Percentiles rank a stretch among this genome's conserved stretches.
Evolutionary conservation across 2,888 invertebrate genomes (phyloP).

Genomic region (Synanthedon vespiformis): DNA sequence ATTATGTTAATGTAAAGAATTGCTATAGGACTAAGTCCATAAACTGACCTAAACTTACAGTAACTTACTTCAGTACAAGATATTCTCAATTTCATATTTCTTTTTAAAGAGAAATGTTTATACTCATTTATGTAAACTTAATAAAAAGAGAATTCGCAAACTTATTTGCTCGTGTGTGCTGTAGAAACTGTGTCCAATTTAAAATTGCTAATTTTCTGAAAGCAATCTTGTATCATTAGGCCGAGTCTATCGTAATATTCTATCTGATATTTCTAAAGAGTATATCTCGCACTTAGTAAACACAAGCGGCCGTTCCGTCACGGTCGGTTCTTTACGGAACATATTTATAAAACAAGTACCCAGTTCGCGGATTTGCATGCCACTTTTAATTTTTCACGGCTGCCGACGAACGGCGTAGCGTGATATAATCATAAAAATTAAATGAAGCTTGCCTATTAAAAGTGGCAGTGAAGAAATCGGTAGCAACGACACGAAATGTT

Average conservation of each 20-base stretch:
- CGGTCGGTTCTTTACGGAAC: slow-evolving; percentile 12
- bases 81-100: too few species aligned
- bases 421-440: background rate
- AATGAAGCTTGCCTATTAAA: background rate
- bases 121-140: background rate
- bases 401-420: background rate
- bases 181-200: background rate
- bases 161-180: background rate
- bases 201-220: background rate
- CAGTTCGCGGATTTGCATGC: background rate
- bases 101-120: too few species aligned
- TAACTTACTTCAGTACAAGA: too few species aligned
- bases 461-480: background rate
- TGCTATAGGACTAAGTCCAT: too few species aligned
- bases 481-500: background rate
- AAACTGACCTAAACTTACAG: too few species aligned
- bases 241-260: background rate
- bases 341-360: slow-evolving; percentile 12
- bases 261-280: background rate
- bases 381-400: background rate
- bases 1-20: too few species aligned
- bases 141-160: too few species aligned
- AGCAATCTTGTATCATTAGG: background rate
- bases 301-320: slow-evolving; percentile 10
- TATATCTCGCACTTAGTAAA: background rate